Base-by-base conservation (phyloP, 23 tunicate species). In the Halocynthia roretzi region DNA sequence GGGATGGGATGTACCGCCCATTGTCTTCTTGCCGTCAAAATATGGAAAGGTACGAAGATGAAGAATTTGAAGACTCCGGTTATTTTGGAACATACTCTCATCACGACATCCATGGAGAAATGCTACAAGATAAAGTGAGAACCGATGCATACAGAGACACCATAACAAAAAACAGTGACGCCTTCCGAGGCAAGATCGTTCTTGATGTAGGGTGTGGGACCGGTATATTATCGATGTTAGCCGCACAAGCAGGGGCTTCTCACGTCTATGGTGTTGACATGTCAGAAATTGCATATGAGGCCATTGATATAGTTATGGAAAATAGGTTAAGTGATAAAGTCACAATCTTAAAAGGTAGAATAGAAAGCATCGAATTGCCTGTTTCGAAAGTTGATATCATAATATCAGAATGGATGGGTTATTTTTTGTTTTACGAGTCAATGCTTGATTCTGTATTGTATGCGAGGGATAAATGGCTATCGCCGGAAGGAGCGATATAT, bases 371-470 rank as follows among this genome's bases (percentile, higher is more conserved):
- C 0, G 71, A 77, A 12, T 74, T 85, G 22, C 95, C 95, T 7
- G 83, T 80, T 23, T 53, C 80, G 23, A 72, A 86, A 56, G 95
- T 85, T 54, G 99, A 94, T 68, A 88, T 94, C 8, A 94, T 94
- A 19, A 78, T 94, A 54, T 94, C 99, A 5, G 99, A 94, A 52
- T 94, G 99, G 99, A 94, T 94, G 99, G 99, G 99, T 9, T 94
- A 94, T 72, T 94, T 88, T 84, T 75, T 88, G 48, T 54, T 94
- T 6, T 94, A 94, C 71, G 99, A 94, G 55, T 85, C 95, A 0
- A 94, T 94, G 99, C 82, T 94, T 0, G 99, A 94, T 68, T 85
- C 95, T 58, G 99, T 94, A 12, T 62, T 94, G 55, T 76, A 52
- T 81, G 99, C 94, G 53, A 80, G 91, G 7, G 83, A 85, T 31